These are phyloP conservation scores for Theristus sp. DNA, from an alignment of 2,888 invertebrate species.

Conservation along the genomic window DNA sequence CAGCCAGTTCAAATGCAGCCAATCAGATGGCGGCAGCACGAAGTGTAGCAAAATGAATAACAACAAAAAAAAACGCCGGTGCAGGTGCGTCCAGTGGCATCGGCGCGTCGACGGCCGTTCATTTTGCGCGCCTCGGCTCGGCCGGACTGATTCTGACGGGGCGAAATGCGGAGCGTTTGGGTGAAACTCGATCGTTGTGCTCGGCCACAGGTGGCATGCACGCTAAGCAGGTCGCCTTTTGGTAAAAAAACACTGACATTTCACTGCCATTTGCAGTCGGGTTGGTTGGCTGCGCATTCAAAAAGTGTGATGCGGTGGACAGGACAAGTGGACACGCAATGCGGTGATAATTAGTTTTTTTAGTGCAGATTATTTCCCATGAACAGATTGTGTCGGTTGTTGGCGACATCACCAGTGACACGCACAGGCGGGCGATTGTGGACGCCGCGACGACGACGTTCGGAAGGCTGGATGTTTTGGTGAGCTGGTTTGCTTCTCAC, in stretches of 20 bases:
- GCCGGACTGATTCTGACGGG: constrained; percentile 53
- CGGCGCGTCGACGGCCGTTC: constrained; percentile 57
- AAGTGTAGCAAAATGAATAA: too few species aligned
- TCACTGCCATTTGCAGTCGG: too few species aligned
- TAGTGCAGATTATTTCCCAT: too few species aligned
- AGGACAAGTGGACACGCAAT: too few species aligned
- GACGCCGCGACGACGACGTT: constrained; percentile 16
- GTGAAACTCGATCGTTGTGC: constrained; percentile 44
- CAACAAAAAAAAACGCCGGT: too few species aligned
- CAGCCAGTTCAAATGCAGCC: too few species aligned
- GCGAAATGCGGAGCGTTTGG: constrained; percentile 48
- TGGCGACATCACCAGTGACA: constrained; percentile 29
- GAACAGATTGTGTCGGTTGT: constrained; percentile 27
- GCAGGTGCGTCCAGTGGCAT: constrained; percentile 66
- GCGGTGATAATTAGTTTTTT: too few species aligned
- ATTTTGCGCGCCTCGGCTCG: constrained; percentile 49
- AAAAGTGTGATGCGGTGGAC: too few species aligned
- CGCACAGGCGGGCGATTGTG: constrained; percentile 14
- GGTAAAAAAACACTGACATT: too few species aligned
- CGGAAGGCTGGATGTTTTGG: constrained; percentile 19
- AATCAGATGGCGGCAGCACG: too few species aligned
- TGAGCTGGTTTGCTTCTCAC: too few species aligned
- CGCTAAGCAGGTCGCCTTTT: neutral
- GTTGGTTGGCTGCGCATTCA: too few species aligned
- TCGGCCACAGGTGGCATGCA: constrained; percentile 10